Evolutionary conservation across 2,888 invertebrate genomes (phyloP), one percentile per base, ranked within the genome.

Genomic region (Alloplasta piceator): DNA sequence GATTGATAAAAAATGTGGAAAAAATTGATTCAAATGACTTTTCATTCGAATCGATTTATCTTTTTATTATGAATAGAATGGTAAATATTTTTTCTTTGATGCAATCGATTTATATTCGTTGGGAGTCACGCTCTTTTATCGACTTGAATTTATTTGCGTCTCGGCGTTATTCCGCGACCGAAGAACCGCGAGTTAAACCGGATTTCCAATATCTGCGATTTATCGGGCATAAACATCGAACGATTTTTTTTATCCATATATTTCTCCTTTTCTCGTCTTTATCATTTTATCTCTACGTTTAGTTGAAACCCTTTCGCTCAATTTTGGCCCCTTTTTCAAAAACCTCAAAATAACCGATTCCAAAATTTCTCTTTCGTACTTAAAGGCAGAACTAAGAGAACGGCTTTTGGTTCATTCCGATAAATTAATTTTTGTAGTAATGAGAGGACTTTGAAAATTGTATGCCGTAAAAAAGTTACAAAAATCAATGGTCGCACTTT

Each of bases 61-160:
- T 48, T n/a, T 48, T 5, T 48, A 48, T 48, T 5, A 48, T n/a
- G 10, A 48, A 12, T n/a, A 14, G 6, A 4, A 56, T 56, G 9
- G 9, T 36, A 9, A 56, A 56, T 56, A 26, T 56, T 36, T 36
- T 26, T 56, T 26, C 5, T 56, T 36, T 58, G 36, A 43, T 58
- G 38, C 4, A 12, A 46, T 6, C 26, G 7, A 0, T 14, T 55
- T 55, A 14, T 46, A n/a, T 10, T 48, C 39, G 7, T 12, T 43
- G 10, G 56, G 12, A 66, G 63, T 64, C 58, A 60, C 70, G 70
- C 43, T 66, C 58, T 75, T 64, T 66, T 58, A 50, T 66, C 58
- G 43, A 50, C 67, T 52, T 61, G 61, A 61, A 63, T 72, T 68
- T 71, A 72, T 80, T 64, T 76, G 41, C 41, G 67, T 56, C 61